Evolutionary conservation across 2,888 invertebrate genomes (phyloP).

Genomic region (Sminthurides aquaticus): DNA sequence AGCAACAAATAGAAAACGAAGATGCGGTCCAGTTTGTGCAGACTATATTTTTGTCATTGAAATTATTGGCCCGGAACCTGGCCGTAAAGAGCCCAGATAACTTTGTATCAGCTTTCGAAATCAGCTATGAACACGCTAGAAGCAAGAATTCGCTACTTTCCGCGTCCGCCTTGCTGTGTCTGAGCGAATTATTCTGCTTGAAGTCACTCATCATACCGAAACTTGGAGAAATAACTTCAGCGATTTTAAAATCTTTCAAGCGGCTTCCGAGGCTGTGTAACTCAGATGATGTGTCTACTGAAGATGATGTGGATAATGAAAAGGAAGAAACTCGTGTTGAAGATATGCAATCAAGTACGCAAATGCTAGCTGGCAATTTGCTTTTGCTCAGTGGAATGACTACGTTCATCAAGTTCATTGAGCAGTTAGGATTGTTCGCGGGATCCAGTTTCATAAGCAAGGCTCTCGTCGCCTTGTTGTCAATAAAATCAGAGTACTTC

Average conservation of each 20-base stretch:
- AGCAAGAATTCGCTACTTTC: conserved; percentile 33
- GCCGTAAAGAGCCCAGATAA: conserved; percentile 60
- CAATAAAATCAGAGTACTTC: conserved; percentile 26
- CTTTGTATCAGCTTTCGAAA: conserved; percentile 55
- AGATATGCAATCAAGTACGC: conserved; percentile 7
- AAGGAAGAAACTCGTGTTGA: conserved; percentile 6
- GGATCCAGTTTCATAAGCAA: conserved; percentile 39
- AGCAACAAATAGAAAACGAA: conserved; percentile 45
- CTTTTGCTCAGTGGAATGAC: conserved; percentile 40
- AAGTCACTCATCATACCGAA: conserved; percentile 38
- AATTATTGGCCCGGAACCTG: conserved; percentile 68
- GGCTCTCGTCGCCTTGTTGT: conserved; percentile 28
- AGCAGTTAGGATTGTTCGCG: conserved; percentile 39
- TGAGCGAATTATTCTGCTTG: conserved; percentile 48
- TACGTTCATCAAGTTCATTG: conserved; percentile 38
- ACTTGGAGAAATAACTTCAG: conserved; percentile 30
- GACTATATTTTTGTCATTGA: conserved; percentile 71
- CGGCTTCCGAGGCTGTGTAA: conserved; percentile 25
- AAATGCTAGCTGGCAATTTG: conserved; percentile 21
- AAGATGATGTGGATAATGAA: not conserved
- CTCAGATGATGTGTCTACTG: conserved; percentile 10
- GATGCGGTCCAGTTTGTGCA: conserved; percentile 68
- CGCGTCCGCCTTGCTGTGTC: conserved; percentile 44
- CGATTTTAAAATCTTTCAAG: conserved; percentile 37
- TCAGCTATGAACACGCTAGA: conserved; percentile 23